These are phyloP conservation scores for Hyles lineata DNA, from an alignment of 2,888 invertebrate species.

Conservation along the genomic window DNA sequence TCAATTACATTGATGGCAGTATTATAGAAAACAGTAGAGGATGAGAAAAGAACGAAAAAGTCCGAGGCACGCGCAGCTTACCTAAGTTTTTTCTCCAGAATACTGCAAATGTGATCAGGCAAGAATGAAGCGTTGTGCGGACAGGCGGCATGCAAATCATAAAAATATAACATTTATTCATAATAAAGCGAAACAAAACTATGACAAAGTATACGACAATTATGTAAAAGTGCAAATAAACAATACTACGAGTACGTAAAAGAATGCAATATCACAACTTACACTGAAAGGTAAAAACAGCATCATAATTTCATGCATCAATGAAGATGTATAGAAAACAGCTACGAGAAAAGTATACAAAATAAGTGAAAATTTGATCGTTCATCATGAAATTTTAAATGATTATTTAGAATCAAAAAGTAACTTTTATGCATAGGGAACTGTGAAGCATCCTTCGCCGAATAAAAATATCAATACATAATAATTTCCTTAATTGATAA, in stretches of 20 bases:
- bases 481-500: no score
- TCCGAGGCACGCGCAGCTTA: constrained; percentile 80
- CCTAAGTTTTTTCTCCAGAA: constrained; percentile 94
- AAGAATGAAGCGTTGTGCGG: constrained; percentile 85
- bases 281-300: background rate
- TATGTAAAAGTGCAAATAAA: constrained; percentile 16
- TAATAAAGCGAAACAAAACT: constrained; percentile 58
- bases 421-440: no score
- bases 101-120: constrained; percentile 86
- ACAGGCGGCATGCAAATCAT: constrained; percentile 85
- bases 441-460: no score
- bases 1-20: constrained; percentile 38
- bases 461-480: no score
- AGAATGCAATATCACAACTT: background rate
- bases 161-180: constrained; percentile 79
- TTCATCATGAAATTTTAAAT: background rate
- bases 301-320: constrained; percentile 10
- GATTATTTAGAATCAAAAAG: background rate
- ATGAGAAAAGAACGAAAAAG: constrained; percentile 43
- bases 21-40: constrained; percentile 35
- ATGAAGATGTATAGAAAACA: background rate
- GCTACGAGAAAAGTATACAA: constrained; percentile 4
- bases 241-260: constrained; percentile 15
- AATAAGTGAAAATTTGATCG: background rate
- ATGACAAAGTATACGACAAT: constrained; percentile 37